A percentile compares a stretch with the other conserved stretches of the same genome.
Evolutionary conservation across 2,797 vertebrate genomes (phyloP).

Genomic region (Vireo griseus): DNA sequence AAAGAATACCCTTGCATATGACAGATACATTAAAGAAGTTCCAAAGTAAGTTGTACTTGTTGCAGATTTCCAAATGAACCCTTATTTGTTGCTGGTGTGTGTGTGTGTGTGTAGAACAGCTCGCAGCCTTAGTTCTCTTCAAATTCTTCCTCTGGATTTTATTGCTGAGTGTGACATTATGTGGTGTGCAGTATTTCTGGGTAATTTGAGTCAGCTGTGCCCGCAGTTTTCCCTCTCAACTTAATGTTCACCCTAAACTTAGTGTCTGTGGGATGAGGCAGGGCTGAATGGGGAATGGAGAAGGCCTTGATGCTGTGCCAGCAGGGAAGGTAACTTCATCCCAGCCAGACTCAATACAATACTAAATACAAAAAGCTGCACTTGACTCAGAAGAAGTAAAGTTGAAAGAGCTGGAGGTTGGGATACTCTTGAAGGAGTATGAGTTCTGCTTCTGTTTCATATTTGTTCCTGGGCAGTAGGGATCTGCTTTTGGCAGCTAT

Average conservation of each 20-base stretch:
- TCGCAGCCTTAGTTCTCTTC: not conserved
- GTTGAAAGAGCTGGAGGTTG: not conserved
- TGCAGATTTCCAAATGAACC: not conserved
- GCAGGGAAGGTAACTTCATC: not conserved
- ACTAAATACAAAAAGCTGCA: not conserved
- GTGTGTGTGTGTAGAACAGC: rapidly evolving
- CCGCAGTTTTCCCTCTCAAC: rapidly evolving
- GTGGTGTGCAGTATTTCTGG: not conserved
- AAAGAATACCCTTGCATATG: slow-evolving; percentile 94
- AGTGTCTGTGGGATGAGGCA: not conserved
- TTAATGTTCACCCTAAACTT: not conserved
- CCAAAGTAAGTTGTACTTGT: slow-evolving; percentile 80
- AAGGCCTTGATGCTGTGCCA: not conserved
- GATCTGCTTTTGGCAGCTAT: not conserved
- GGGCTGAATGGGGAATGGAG: not conserved
- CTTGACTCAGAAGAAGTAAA: not conserved
- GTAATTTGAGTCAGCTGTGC: not conserved
- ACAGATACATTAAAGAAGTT: slow-evolving; percentile 89
- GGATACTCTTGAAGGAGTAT: rapidly evolving
- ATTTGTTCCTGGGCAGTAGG: not conserved
- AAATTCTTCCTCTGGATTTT: not conserved
- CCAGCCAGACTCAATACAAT: not conserved
- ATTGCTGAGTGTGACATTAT: not conserved
- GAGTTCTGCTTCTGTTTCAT: not conserved
- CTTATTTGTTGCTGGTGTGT: rapidly evolving